A percentile compares a stretch with the other conserved stretches of the same genome.
Evolutionary conservation across 2,888 invertebrate genomes (phyloP).

Genomic region (Cryptocephalus primarius): DNA sequence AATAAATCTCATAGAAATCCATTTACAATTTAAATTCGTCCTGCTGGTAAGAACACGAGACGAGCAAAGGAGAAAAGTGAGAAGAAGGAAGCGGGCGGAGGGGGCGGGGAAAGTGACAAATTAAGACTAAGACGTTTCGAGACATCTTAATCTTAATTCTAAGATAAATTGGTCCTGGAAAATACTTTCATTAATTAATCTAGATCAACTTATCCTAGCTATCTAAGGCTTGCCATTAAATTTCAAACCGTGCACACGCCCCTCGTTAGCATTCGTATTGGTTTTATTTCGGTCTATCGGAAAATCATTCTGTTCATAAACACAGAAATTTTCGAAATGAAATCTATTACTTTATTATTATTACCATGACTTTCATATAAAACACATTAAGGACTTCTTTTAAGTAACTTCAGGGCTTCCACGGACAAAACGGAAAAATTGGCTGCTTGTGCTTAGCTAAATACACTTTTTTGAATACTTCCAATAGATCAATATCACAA

Average conservation of each 20-base stretch:
- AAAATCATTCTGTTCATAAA: too few relatives aligned
- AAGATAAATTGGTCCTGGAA: slow-evolving; percentile 38
- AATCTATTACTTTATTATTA: too few relatives aligned
- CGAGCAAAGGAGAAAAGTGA: not conserved
- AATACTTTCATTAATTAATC: slow-evolving; percentile 39
- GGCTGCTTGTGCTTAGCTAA: too few relatives aligned
- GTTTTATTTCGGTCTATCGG: too few relatives aligned
- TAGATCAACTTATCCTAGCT: slow-evolving; percentile 35
- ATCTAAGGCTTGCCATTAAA: slow-evolving; percentile 28
- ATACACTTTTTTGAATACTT: too few relatives aligned
- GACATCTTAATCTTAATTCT: slow-evolving; percentile 39
- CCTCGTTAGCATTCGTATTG: too few relatives aligned
- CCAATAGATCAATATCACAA: too few relatives aligned
- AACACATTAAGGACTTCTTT: too few relatives aligned
- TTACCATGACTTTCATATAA: too few relatives aligned
- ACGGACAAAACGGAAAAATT: too few relatives aligned
- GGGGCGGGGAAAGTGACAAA: slow-evolving; percentile 27
- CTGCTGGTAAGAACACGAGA: not conserved
- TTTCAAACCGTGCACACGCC: slow-evolving; percentile 4
- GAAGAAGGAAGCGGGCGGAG: slow-evolving; percentile 1
- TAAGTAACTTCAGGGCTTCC: too few relatives aligned
- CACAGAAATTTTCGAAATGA: too few relatives aligned
- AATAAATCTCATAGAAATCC: slow-evolving; percentile 29
- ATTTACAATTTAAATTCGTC: slow-evolving; percentile 29
- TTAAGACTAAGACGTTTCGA: slow-evolving; percentile 37